Evolutionary conservation across 1,140 invertebrate genomes (phyloP).

Genomic region (Acarapis woodi): DNA sequence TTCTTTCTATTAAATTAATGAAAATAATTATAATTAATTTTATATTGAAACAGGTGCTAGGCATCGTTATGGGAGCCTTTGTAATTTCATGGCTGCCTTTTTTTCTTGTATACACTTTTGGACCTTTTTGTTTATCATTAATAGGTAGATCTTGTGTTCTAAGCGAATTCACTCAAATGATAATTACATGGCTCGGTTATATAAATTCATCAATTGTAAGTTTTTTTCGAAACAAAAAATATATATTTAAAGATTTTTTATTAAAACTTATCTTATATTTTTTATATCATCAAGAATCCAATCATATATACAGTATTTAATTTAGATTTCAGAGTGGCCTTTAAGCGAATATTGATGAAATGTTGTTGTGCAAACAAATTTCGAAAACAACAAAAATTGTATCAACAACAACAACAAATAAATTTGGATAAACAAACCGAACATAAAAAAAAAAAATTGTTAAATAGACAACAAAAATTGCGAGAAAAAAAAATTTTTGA

Average conservation of each 20-base stretch:
- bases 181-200: slow-evolving; percentile 89
- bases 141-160: no score
- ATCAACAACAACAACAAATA: no score
- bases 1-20: no score
- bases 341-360: slow-evolving; percentile 30
- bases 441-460: no score
- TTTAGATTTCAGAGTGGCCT: slow-evolving; percentile 72
- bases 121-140: slow-evolving; percentile 51
- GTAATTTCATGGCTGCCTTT: slow-evolving; percentile 85
- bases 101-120: slow-evolving; percentile 74
- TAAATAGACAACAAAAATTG: no score
- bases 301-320: slow-evolving; percentile 95
- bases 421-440: no score
- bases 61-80: slow-evolving; percentile 68
- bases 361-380: no score
- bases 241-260: slow-evolving; percentile 46
- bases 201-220: slow-evolving; percentile 49
- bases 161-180: slow-evolving; percentile 45
- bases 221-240: slow-evolving; percentile 35
- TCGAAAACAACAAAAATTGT: no score
- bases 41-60: no score
- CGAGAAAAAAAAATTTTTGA: no score
- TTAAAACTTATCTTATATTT: slow-evolving; percentile 86
- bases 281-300: slow-evolving; percentile 89
- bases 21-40: no score